These are phyloP conservation scores for Pica pica DNA, from an alignment of 2,113 vertebrate species.

Conservation along the genomic window DNA sequence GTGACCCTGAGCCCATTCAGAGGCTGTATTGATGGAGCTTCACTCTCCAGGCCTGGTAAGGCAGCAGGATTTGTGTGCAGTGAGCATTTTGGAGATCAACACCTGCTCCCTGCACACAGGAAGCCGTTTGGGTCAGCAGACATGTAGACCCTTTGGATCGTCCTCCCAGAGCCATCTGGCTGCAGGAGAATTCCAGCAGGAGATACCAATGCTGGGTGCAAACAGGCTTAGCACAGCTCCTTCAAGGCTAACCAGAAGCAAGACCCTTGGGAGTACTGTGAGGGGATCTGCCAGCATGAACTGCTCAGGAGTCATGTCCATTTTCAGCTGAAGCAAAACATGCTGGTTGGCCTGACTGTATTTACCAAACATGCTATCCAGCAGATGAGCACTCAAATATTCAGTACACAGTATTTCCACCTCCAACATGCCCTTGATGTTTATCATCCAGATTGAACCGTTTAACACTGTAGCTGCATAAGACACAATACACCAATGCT, in stretches of 20 bases:
- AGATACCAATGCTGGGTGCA: neutral
- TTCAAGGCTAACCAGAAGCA: neutral
- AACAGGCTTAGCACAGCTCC: neutral
- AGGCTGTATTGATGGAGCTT: neutral
- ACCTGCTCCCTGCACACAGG: neutral
- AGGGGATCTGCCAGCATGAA: neutral
- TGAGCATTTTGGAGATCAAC: fast-evolving
- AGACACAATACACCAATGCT: neutral
- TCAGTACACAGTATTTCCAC: neutral
- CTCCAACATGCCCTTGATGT: neutral
- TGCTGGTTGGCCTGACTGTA: neutral
- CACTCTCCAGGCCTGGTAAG: neutral
- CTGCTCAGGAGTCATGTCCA: neutral
- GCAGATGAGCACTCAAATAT: neutral
- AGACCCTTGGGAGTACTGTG: neutral
- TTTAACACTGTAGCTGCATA: neutral
- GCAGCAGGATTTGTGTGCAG: neutral
- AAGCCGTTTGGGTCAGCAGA: neutral
- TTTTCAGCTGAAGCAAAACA: neutral
- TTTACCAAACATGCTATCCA: neutral
- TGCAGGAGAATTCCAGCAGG: neutral
- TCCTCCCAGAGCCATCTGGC: neutral
- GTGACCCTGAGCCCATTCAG: neutral
- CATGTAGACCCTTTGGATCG: neutral
- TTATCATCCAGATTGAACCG: neutral